phyloP scores from a whole-genome alignment of 2,888 invertebrate genomes.

The Scaptomyza caliginosa region DNA sequence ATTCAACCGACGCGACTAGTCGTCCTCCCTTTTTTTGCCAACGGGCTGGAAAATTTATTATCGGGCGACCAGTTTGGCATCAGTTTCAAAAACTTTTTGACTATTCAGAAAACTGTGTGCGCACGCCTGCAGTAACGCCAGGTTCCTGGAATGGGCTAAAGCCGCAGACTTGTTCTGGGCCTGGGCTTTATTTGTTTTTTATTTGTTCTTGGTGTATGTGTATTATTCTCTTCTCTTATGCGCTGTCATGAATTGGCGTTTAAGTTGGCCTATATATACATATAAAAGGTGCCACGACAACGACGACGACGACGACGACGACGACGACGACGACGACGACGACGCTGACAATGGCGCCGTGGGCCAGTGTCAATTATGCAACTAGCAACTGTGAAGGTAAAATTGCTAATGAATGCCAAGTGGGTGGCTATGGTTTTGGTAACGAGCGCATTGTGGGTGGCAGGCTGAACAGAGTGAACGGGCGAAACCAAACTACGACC shows the following conservation, averaged over 20 bases:
- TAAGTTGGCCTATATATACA: slow-evolving; percentile 26
- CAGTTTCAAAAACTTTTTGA: slow-evolving; percentile 75
- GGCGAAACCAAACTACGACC: slow-evolving; percentile 31
- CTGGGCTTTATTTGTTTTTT: slow-evolving; percentile 10
- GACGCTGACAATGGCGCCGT: slow-evolving; percentile 40
- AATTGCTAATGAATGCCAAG: slow-evolving; percentile 78
- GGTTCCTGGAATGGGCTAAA: slow-evolving; percentile 18
- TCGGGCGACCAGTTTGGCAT: slow-evolving; percentile 72
- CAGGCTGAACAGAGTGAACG: not conserved
- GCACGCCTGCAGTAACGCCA: slow-evolving; percentile 28
- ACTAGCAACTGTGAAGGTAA: slow-evolving; percentile 68
- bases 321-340: slow-evolving; percentile 41
- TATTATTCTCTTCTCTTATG: slow-evolving; percentile 83
- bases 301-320: slow-evolving; percentile 30
- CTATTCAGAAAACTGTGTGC: slow-evolving; percentile 59
- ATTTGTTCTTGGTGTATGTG: too few species aligned
- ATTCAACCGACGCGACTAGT: slow-evolving; percentile 1
- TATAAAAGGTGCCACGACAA: slow-evolving; percentile 37
- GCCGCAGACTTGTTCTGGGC: slow-evolving; percentile 19
- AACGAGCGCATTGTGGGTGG: slow-evolving; percentile 13
- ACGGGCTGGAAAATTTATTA: slow-evolving; percentile 73
- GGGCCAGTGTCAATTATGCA: slow-evolving; percentile 72
- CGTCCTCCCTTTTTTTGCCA: slow-evolving; percentile 20
- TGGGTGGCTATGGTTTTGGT: slow-evolving; percentile 35
- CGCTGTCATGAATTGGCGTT: slow-evolving; percentile 64